These are phyloP conservation scores for Pseudochirops cupreus DNA, from an alignment of 2,797 vertebrate genomes.

Conservation along the genomic window DNA sequence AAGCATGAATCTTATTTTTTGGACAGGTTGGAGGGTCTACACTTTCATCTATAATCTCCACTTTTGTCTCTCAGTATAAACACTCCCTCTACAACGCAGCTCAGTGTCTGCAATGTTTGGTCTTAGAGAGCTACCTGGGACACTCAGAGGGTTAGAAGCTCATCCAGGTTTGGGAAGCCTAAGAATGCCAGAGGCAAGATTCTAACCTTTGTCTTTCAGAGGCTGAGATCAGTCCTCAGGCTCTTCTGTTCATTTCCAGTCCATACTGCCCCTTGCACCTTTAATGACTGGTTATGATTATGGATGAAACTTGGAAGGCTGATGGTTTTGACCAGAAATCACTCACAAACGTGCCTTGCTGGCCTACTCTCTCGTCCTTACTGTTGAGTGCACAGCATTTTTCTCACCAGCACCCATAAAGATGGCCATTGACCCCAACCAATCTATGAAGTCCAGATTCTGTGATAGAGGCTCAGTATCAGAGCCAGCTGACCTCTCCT, in stretches of 20 bases:
- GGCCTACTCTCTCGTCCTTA: neutral
- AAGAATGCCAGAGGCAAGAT: neutral
- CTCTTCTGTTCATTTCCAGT: neutral
- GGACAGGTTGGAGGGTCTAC: neutral
- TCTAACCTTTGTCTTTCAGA: neutral
- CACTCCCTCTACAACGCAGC: neutral
- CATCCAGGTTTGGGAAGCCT: neutral
- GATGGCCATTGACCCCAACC: neutral
- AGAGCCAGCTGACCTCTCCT: neutral
- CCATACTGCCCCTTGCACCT: neutral
- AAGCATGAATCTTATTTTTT: neutral
- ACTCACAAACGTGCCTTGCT: neutral
- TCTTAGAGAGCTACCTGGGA: neutral
- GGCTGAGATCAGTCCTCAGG: neutral
- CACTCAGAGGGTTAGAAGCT: neutral
- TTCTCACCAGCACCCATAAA: neutral
- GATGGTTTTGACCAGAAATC: neutral
- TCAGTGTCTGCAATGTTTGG: neutral
- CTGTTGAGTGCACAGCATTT: neutral
- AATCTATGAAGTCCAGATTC: neutral
- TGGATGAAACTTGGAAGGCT: neutral
- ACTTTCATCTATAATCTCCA: neutral
- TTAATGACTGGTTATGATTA: neutral
- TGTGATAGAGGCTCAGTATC: neutral
- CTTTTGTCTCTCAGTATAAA: neutral